A percentile compares a stretch with the other conserved stretches of the same genome.
phyloP scores from a whole-genome alignment of 2,113 vertebrate genomes.

The Lepus europaeus region DNA sequence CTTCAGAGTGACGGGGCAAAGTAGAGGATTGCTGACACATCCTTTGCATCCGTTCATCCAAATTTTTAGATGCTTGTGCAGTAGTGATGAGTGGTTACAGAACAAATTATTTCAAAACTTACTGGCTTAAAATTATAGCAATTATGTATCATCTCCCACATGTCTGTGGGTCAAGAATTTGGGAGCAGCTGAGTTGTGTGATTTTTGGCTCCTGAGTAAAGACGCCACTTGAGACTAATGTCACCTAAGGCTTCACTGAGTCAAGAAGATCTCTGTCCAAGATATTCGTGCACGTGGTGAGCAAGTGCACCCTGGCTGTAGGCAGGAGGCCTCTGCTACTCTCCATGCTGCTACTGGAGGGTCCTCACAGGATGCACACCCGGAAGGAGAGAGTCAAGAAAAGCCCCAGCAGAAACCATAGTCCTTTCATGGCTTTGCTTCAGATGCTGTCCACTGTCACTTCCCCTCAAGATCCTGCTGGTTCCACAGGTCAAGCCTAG shows the following conservation, averaged over 20 bases:
- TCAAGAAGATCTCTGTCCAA: not conserved
- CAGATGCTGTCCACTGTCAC: not conserved
- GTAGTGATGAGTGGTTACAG: not conserved
- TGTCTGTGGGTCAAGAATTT: constrained; percentile 47
- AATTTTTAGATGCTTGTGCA: not conserved
- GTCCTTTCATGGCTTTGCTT: constrained; percentile 3
- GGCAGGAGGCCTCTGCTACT: not conserved
- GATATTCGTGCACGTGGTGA: not conserved
- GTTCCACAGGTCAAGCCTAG: not conserved
- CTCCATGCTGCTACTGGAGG: not conserved
- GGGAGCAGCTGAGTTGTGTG: not conserved
- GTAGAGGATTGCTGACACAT: not conserved
- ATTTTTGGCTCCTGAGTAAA: constrained; percentile 16
- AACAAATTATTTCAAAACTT: constrained; percentile 40
- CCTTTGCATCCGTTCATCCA: not conserved
- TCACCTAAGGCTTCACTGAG: not conserved
- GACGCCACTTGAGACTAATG: not conserved
- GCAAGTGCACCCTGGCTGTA: not conserved
- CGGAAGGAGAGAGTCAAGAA: not conserved
- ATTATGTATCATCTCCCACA: not conserved
- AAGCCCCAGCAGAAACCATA: not conserved
- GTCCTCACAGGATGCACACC: not conserved
- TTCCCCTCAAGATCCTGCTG: not conserved
- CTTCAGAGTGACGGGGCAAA: not conserved
- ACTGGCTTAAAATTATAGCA: constrained; percentile 25